Evolutionary conservation across 2,113 vertebrate species (phyloP), one percentile per base, ranked within the genome.

Genomic region (Sterrhoptilus dennistouni): DNA sequence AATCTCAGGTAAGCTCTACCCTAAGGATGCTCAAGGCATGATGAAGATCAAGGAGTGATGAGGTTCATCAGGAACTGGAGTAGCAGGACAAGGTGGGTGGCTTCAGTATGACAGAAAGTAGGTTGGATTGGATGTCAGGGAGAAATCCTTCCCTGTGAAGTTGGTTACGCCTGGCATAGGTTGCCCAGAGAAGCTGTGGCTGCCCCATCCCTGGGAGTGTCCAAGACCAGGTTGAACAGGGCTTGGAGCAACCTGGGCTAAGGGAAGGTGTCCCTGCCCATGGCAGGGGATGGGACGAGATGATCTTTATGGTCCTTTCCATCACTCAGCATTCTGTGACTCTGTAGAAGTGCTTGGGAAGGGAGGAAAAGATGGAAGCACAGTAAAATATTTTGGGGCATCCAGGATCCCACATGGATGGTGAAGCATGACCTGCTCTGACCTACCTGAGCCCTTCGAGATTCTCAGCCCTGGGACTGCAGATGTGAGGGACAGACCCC

Each of bases 151-250:
- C 11, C 8, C 38, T 60, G 23, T 5, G 33, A 59, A 28, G 33
- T 10, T 1, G 52, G 0, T 0, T 1, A 74, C 52, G 8, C 23
- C 44, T 36, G 77, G 15, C 52, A 82, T 33, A n/a, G 14, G 23
- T 0, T 75, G 19, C 33, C 13, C 77, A 66, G 45, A 60, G 69
- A 5, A 75, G 28, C 45, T 82, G 61, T n/a, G 78, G 45, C 45
- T 60, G 45, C 45, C 5, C n/a, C 53, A 40, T 35, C 13, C 47
- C 47, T 89, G 78, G 28, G 2, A 69, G 4, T 35, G 11, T 40
- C 0, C 47, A 0, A 49, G 29, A 17, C 14, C 20, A 25, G 47
- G 13, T 0, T 89, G 60, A 10, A 53, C 0, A 0, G 27, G 23
- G 8, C 20, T 66, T 14, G 5, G 47, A 54, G 63, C 21, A 27